Conservation (phyloP, 2,113 vertebrate species). For the Xiphias gladius region DNA sequence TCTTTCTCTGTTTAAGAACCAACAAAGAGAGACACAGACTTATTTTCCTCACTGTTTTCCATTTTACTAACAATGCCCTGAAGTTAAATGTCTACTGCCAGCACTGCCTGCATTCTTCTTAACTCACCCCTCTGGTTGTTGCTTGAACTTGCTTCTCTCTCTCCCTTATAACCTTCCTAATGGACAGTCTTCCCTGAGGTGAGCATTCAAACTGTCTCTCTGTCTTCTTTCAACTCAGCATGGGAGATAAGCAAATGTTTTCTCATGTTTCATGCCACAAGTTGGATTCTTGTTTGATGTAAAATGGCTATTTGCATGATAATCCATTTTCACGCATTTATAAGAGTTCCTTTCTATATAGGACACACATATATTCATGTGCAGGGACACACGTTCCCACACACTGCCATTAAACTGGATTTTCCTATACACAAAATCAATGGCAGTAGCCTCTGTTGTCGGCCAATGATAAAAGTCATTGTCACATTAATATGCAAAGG, state of each 20-base stretch:
- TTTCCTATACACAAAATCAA: constrained; percentile 38
- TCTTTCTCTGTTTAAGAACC: not conserved
- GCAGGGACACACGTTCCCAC: not conserved
- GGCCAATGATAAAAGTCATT: constrained; percentile 65
- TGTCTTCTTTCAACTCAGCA: constrained; percentile 33
- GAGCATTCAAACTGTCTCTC: constrained; percentile 79
- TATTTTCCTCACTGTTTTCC: constrained; percentile 16
- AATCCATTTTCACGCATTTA: constrained; percentile 3
- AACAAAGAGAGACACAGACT: not conserved
- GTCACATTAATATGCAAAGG: constrained; percentile 75
- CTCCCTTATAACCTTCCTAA: constrained; percentile 87
- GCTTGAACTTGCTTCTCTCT: constrained; percentile 83
- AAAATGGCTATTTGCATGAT: constrained; percentile 37
- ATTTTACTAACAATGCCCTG: constrained; percentile 58
- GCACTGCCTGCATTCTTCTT: constrained; percentile 61
- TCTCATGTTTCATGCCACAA: not conserved
- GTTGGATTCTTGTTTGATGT: constrained; percentile 6
- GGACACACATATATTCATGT: not conserved
- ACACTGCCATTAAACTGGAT: constrained; percentile 23
- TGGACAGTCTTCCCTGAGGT: constrained; percentile 97
- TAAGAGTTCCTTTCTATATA: not conserved
- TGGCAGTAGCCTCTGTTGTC: constrained; percentile 47
- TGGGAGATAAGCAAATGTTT: constrained; percentile 25
- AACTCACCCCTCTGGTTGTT: constrained; percentile 64
- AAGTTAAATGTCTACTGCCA: constrained; percentile 10